Conservation (phyloP, 2,797 vertebrate genomes). For the Gymnopithys bicolor region DNA sequence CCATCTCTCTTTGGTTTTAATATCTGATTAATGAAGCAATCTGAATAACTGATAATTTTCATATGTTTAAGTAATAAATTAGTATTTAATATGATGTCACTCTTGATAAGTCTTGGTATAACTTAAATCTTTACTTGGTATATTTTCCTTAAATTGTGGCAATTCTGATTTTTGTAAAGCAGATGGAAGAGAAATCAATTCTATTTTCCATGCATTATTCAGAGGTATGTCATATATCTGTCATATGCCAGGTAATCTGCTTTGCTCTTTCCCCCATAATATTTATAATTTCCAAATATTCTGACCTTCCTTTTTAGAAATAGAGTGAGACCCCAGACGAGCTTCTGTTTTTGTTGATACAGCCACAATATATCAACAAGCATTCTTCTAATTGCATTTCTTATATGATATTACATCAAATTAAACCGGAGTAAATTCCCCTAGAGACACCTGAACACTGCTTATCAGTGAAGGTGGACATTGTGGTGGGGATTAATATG, state of each 20-base stretch:
- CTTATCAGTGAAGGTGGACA: background rate
- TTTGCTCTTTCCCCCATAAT: background rate
- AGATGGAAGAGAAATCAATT: constrained; percentile 31
- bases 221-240: background rate
- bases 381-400: constrained; percentile 27
- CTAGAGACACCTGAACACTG: background rate
- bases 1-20: background rate
- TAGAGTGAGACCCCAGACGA: background rate
- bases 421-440: background rate
- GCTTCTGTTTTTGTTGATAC: background rate
- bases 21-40: background rate
- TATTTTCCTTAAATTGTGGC: constrained; percentile 45
- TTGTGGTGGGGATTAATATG: background rate
- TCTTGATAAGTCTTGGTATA: background rate
- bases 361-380: constrained; percentile 22
- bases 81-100: background rate
- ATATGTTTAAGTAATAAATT: constrained; percentile 1
- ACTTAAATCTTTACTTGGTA: constrained; percentile 20
- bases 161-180: constrained; percentile 44
- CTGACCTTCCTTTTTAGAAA: background rate
- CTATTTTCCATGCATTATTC: constrained; percentile 26
- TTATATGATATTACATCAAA: background rate
- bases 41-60: background rate
- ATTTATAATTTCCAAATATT: constrained; percentile 14
- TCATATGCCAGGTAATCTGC: background rate